Evolutionary conservation across 2,888 invertebrate species (phyloP).

Genomic region (Epirrita christyi): DNA sequence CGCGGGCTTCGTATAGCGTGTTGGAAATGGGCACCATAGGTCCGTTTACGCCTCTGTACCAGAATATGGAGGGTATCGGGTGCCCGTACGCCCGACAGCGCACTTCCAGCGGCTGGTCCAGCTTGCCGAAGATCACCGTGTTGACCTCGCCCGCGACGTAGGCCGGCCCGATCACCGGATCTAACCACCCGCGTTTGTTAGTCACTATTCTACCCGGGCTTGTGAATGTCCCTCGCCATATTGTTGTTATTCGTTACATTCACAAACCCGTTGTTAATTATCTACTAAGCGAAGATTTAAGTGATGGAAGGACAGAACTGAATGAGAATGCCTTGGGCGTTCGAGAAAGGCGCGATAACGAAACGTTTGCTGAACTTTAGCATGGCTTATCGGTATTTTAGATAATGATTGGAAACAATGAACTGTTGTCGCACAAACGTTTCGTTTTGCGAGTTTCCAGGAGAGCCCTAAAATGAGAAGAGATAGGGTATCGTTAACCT

Average conservation of each 20-base stretch:
- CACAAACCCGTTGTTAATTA: constrained; percentile 60
- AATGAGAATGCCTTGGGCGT: constrained; percentile 51
- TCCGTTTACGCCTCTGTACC: constrained; percentile 92
- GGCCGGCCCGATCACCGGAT: constrained; percentile 84
- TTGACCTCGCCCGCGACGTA: constrained; percentile 88
- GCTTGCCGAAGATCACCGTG: constrained; percentile 87
- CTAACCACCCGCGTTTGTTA: constrained; percentile 73
- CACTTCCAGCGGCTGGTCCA: constrained; percentile 88
- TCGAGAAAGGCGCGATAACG: constrained; percentile 37
- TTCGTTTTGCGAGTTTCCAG: constrained; percentile 34
- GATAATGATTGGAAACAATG: constrained; percentile 6
- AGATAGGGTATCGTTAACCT: constrained; percentile 54
- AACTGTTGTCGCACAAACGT: not conserved
- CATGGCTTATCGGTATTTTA: not conserved
- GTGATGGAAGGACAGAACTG: constrained; percentile 41
- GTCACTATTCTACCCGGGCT: constrained; percentile 46
- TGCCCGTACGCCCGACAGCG: constrained; percentile 93
- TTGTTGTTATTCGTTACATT: constrained; percentile 46
- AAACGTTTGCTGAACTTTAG: constrained; percentile 1
- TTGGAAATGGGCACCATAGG: constrained; percentile 90
- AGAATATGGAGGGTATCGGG: constrained; percentile 91
- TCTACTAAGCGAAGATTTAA: constrained; percentile 51
- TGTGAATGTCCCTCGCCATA: constrained; percentile 46
- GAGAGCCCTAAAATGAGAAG: constrained; percentile 49
- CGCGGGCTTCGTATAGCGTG: constrained; percentile 89